Percentiles rank a stretch among this genome's conserved stretches.
These are phyloP conservation scores for Indri indri DNA, from an alignment of 2,113 vertebrate genomes.

Conservation along the genomic window DNA sequence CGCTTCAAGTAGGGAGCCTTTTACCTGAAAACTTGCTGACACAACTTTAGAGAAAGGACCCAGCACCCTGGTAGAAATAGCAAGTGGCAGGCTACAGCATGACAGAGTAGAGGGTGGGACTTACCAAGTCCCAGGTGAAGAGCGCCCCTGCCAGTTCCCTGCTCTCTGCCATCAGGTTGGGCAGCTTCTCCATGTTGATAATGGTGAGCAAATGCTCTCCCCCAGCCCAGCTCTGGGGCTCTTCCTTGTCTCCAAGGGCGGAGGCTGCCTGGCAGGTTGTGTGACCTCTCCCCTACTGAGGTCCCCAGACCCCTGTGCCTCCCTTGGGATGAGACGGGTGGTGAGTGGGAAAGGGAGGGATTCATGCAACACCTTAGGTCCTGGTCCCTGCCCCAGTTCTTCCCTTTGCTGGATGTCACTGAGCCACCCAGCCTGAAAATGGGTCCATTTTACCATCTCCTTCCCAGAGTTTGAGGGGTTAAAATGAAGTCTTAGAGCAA, in stretches of 20 bases:
- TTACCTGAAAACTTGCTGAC: not conserved
- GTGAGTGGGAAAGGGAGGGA: not conserved
- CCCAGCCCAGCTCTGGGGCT: not conserved
- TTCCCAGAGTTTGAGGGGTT: not conserved
- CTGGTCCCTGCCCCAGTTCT: not conserved
- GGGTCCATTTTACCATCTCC: no score
- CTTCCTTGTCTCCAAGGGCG: rapidly evolving
- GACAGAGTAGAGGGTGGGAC: rapidly evolving
- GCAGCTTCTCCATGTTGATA: not conserved
- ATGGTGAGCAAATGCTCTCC: rapidly evolving
- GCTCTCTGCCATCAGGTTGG: no score
- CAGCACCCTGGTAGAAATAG: not conserved
- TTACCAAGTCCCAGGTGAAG: rapidly evolving
- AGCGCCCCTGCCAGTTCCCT: not conserved
- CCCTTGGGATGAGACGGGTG: not conserved
- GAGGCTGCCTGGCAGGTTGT: not conserved
- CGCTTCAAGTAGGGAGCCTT: not conserved
- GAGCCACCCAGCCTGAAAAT: not conserved
- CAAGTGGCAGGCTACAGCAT: not conserved
- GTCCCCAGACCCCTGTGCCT: not conserved
- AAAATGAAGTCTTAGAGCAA: not conserved
- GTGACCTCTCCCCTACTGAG: not conserved
- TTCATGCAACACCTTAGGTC: not conserved
- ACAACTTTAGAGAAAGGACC: not conserved
- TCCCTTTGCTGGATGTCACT: not conserved